A percentile compares a stretch with the other conserved stretches of the same genome.
phyloP scores from a whole-genome alignment of 2,797 vertebrate species.

The Diceros bicornis region DNA sequence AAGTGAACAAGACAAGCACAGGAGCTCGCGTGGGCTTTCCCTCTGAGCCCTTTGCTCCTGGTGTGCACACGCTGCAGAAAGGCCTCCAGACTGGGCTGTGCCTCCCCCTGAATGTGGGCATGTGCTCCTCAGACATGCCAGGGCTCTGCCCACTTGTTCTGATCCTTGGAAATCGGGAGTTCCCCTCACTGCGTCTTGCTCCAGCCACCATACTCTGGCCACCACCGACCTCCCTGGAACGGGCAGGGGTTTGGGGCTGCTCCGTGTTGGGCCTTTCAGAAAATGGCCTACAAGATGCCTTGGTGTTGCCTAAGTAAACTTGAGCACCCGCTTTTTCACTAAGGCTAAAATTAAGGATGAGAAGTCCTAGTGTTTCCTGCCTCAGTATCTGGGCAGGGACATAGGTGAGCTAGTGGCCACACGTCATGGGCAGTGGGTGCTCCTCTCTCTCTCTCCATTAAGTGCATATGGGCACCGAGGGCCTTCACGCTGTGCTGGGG shows the following conservation, averaged over 20 bases:
- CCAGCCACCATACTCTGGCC: background rate
- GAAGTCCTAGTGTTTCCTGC: background rate
- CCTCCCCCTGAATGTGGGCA: too few relatives aligned
- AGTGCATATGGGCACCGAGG: rapidly evolving
- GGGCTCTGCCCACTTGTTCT: too few relatives aligned
- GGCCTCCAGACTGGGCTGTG: too few relatives aligned
- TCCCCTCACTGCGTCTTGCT: too few relatives aligned
- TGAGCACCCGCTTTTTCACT: background rate
- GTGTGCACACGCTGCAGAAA: rapidly evolving
- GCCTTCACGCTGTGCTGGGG: rapidly evolving
- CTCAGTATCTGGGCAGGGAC: background rate
- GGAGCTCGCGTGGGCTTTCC: background rate
- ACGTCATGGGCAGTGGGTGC: background rate
- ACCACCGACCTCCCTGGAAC: too few relatives aligned
- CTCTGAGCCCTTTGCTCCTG: rapidly evolving
- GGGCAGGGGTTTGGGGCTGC: background rate
- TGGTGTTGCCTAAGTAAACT: background rate
- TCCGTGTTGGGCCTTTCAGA: background rate
- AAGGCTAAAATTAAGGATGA: background rate
- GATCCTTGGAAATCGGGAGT: background rate
- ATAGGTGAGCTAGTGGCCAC: background rate
- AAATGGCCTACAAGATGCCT: rapidly evolving
- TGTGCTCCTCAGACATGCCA: too few relatives aligned
- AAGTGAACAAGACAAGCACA: background rate
- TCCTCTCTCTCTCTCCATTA: rapidly evolving